Percentiles rank a stretch among this genome's conserved stretches.
Conservation (phyloP, 2,888 invertebrate genomes). For the Polia nebulosa region DNA sequence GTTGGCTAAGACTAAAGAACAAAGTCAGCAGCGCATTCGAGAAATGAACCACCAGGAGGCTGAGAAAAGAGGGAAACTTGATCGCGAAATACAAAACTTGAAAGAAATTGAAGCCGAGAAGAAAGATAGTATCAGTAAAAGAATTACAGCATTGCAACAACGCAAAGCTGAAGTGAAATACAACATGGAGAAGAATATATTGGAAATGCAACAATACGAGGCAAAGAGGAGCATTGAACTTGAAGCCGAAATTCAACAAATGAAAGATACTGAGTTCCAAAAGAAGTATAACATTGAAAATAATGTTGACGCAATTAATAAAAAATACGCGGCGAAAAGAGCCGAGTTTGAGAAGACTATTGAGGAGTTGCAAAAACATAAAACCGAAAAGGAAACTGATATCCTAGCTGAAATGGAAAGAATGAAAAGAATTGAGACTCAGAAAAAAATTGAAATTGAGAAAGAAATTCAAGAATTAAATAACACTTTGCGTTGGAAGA, state of each 20-base stretch:
- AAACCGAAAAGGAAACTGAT: background rate
- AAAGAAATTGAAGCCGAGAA: conserved; percentile 5
- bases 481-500: background rate
- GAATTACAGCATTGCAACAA: background rate
- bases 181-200: background rate
- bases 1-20: background rate
- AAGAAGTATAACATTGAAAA: background rate
- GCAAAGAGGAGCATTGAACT: background rate
- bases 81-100: background rate
- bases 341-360: conserved; percentile 6
- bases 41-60: background rate
- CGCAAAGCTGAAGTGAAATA: background rate
- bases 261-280: background rate
- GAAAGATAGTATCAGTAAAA: conserved; percentile 1
- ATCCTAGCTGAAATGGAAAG: conserved; percentile 6
- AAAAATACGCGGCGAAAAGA: background rate
- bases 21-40: background rate
- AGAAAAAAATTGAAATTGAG: background rate
- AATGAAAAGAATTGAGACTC: conserved; percentile 12
- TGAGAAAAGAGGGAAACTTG: background rate
- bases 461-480: background rate
- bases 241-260: background rate
- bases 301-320: background rate
- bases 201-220: background rate
- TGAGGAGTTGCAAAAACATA: background rate